Conservation (phyloP, 2,113 vertebrate species). For the Craseonycteris thonglongyai region DNA sequence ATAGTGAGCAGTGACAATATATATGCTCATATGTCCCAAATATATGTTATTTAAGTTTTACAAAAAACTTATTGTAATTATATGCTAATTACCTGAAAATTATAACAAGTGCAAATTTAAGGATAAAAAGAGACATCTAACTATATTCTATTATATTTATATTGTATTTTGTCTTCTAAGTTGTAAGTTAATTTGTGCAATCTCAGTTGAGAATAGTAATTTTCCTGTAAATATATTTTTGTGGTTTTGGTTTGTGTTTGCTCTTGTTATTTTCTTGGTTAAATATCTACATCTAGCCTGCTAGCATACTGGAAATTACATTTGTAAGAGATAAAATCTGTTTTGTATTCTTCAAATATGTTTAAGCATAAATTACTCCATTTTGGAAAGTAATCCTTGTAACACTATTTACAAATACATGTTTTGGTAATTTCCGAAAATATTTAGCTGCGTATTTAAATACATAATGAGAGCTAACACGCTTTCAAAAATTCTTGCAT, state of each 20-base stretch:
- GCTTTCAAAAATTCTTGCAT: not conserved
- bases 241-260: not conserved
- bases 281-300: not conserved
- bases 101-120: not conserved
- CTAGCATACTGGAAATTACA: not conserved
- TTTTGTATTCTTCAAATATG: conserved; percentile 9
- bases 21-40: not conserved
- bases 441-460: not conserved
- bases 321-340: not conserved
- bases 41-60: not conserved
- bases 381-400: not conserved
- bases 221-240: not conserved
- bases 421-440: not conserved
- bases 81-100: not conserved
- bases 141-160: not conserved
- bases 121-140: not conserved
- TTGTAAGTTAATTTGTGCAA: not conserved
- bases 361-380: not conserved
- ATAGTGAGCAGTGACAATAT: not conserved
- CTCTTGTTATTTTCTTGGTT: not conserved
- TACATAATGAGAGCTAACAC: not conserved
- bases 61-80: not conserved
- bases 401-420: not conserved
- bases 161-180: not conserved
- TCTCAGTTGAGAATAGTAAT: not conserved